Percentiles rank a stretch among this genome's conserved stretches.
phyloP scores from a whole-genome alignment of 2,113 vertebrate genomes.

The Xerus inauris region DNA sequence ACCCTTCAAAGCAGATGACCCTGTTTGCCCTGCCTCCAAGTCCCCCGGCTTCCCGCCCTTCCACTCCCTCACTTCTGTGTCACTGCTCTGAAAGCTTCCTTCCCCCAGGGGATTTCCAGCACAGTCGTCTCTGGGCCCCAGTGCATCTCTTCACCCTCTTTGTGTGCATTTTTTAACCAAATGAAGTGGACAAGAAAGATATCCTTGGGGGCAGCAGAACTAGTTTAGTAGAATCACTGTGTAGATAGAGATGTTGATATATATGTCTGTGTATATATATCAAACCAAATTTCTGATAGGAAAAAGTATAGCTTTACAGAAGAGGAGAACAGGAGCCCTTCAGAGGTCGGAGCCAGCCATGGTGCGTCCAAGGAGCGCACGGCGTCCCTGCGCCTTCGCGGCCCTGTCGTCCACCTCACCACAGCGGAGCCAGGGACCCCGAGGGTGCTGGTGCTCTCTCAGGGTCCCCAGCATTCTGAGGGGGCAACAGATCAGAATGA shows the following conservation, averaged over 20 bases:
- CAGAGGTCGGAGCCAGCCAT: constrained; percentile 74
- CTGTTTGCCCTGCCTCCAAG: constrained; percentile 2
- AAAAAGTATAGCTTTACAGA: constrained; percentile 88
- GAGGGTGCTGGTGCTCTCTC: not conserved
- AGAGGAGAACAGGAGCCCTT: constrained; percentile 77
- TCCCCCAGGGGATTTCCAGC: constrained; percentile 74
- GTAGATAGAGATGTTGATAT: constrained; percentile 83
- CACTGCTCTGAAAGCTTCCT: constrained; percentile 65
- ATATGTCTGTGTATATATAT: constrained; percentile 81
- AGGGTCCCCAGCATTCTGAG: not conserved
- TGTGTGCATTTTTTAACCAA: constrained; percentile 83
- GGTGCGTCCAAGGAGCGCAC: not conserved
- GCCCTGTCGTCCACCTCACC: not conserved
- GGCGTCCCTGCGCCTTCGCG: not conserved
- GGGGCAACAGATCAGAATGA: constrained; percentile 19
- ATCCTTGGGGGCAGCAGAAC: constrained; percentile 74
- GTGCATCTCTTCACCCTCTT: constrained; percentile 76
- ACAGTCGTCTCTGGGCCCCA: constrained; percentile 79
- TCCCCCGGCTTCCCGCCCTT: constrained; percentile 7
- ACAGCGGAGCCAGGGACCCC: not conserved
- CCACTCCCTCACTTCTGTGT: not conserved
- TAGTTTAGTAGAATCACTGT: constrained; percentile 85
- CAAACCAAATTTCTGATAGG: constrained; percentile 86
- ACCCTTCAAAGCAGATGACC: constrained; percentile 59
- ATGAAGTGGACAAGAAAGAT: constrained; percentile 78